These are phyloP conservation scores for Merops nubicus DNA, from an alignment of 2,113 vertebrate genomes.

Conservation along the genomic window DNA sequence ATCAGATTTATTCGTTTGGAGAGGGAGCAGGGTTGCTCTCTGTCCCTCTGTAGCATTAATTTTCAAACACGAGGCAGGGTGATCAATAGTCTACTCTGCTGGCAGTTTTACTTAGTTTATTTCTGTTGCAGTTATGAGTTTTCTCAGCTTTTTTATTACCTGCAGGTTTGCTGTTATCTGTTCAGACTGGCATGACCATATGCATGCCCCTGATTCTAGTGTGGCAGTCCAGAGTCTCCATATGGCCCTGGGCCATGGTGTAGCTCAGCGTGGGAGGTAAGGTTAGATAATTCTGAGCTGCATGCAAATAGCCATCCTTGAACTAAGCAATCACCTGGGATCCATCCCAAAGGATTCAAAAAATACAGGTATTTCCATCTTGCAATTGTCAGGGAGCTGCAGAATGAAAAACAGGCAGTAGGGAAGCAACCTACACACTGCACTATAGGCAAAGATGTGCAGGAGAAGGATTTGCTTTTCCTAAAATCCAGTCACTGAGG, in stretches of 20 bases:
- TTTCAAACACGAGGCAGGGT: not conserved
- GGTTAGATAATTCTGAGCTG: not conserved
- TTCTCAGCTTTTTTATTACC: not conserved
- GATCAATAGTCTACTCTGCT: conserved; percentile 9
- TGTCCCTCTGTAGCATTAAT: not conserved
- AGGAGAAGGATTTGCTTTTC: not conserved
- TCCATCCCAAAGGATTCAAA: not conserved
- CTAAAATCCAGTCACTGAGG: not conserved
- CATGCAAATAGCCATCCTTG: not conserved
- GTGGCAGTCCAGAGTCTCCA: not conserved
- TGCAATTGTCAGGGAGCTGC: not conserved
- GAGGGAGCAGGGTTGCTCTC: not conserved
- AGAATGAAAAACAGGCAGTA: not conserved
- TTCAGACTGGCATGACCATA: fast-evolving
- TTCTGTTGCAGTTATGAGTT: not conserved
- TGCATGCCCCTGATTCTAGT: fast-evolving
- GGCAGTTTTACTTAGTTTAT: not conserved
- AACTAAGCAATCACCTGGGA: not conserved
- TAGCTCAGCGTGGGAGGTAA: not conserved
- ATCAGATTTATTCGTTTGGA: not conserved
- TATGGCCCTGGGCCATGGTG: not conserved
- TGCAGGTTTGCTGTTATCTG: not conserved
- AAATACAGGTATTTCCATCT: not conserved
- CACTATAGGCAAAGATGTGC: not conserved
- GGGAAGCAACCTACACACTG: not conserved